These are phyloP conservation scores for Petrocephalus microphthalmus DNA, from an alignment of 2,113 vertebrate genomes.

Conservation along the genomic window DNA sequence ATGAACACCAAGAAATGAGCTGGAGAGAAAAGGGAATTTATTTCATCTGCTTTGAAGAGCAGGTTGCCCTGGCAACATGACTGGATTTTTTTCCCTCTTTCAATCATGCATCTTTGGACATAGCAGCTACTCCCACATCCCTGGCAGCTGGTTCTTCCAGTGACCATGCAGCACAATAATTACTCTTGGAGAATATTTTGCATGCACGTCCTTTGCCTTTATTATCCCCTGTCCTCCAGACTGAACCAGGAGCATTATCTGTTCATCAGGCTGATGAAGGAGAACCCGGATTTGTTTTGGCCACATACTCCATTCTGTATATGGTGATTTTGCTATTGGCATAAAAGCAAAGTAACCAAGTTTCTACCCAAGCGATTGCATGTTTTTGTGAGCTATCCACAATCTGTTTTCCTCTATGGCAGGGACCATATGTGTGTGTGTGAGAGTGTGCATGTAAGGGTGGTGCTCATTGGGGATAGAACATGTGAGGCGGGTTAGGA, in stretches of 20 bases:
- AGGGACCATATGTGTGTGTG: not conserved
- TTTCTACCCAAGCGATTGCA: not conserved
- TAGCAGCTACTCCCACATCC: not conserved
- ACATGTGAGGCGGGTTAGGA: not conserved
- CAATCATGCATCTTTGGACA: not conserved
- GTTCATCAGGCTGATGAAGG: not conserved
- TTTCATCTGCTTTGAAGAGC: not conserved
- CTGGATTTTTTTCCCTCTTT: not conserved
- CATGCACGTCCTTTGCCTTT: not conserved
- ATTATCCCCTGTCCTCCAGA: no score
- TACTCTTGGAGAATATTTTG: not conserved
- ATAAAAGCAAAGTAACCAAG: not conserved
- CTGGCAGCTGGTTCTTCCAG: not conserved
- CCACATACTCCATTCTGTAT: not conserved
- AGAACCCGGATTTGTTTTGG: no score
- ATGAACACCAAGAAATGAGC: not conserved
- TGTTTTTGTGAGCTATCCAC: not conserved
- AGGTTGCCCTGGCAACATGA: conserved; percentile 4
- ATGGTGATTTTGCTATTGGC: not conserved
- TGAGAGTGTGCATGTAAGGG: not conserved
- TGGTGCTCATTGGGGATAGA: not conserved
- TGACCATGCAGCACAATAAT: not conserved
- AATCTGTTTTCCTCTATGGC: not conserved
- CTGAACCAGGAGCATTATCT: not conserved
- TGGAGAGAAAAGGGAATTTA: not conserved